Evolutionary conservation across 2,888 invertebrate genomes (phyloP), one percentile per base, ranked within the genome.

Genomic region (Drosophila siamana): DNA sequence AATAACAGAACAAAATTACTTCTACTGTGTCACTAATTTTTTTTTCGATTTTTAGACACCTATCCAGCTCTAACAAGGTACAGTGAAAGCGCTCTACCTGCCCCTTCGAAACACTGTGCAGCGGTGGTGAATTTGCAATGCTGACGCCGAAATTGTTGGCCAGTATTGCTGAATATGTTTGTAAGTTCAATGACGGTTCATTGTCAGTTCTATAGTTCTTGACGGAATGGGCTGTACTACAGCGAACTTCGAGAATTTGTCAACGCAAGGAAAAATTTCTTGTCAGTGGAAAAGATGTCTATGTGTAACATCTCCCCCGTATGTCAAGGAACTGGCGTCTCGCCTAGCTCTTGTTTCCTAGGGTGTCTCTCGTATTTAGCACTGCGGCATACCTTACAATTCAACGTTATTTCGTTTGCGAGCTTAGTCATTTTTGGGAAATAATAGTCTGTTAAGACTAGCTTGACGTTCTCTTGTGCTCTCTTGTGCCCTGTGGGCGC

Each of bases 41-140:
- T n/a, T n/a, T n/a, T 43, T n/a, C n/a, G n/a, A n/a, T n/a, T n/a
- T n/a, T n/a, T n/a, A n/a, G n/a, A 13, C 33, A 48, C 3, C 48
- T 48, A 16, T 19, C 48, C n/a, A 48, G 48, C 19, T 48, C 13
- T n/a, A 22, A 4, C 19, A 48, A n/a, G 8, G 48, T 48, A n/a
- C 33, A 33, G n/a, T 48, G 48, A 33, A 52, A 51, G 22, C 51
- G 38, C 38, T 51, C 38, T 13, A 24, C 51, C 33, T 44, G 48
- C 15, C 65, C 52, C 16, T 59, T 54, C 1, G 51, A 51, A 11
- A 55, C 44, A 16, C 56, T 65, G 16, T 65, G 65, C 13, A 59
- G 47, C 5, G 54, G 55, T n/a, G 61, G 48, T 36, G n/a, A 46
- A 50, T 66, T 61, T 52, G 54, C 47, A 33, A 59, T 59, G 59